Percentiles rank a stretch among this genome's conserved stretches.
phyloP scores from a whole-genome alignment of 2,888 invertebrate species.

The Agrotis segetum region DNA sequence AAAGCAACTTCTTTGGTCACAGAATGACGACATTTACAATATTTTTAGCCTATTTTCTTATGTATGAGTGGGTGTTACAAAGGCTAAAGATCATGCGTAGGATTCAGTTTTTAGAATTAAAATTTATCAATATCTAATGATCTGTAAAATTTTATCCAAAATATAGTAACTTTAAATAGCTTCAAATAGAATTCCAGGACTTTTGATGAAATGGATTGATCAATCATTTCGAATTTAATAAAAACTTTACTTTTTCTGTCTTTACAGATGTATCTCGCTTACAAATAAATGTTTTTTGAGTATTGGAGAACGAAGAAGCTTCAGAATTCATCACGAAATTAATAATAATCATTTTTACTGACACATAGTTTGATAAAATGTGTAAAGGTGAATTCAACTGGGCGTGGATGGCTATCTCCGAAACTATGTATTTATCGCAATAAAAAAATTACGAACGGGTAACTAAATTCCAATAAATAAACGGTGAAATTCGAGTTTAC shows the following conservation, averaged over 20 bases:
- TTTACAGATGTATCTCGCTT: slow-evolving; percentile 74
- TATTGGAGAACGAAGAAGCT: background rate
- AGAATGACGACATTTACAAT: too few species aligned
- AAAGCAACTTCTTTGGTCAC: too few species aligned
- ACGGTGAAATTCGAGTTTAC: too few species aligned
- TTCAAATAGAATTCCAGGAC: background rate
- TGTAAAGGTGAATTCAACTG: too few species aligned
- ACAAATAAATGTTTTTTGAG: slow-evolving; percentile 58
- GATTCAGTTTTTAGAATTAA: background rate
- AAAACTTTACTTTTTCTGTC: slow-evolving; percentile 20
- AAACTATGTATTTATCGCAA: too few species aligned
- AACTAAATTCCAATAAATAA: too few species aligned
- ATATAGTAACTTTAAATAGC: background rate
- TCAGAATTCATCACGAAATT: too few species aligned
- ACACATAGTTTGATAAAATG: too few species aligned
- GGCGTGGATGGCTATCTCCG: too few species aligned
- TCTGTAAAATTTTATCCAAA: background rate
- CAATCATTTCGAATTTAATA: background rate
- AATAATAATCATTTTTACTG: too few species aligned
- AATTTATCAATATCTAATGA: background rate
- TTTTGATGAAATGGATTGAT: background rate
- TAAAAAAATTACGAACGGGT: too few species aligned
- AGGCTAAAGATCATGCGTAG: background rate
- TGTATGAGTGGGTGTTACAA: background rate
- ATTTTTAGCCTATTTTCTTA: background rate